Evolutionary conservation across 1,140 invertebrate genomes (phyloP).

Genomic region (Drosophila yakuba): DNA sequence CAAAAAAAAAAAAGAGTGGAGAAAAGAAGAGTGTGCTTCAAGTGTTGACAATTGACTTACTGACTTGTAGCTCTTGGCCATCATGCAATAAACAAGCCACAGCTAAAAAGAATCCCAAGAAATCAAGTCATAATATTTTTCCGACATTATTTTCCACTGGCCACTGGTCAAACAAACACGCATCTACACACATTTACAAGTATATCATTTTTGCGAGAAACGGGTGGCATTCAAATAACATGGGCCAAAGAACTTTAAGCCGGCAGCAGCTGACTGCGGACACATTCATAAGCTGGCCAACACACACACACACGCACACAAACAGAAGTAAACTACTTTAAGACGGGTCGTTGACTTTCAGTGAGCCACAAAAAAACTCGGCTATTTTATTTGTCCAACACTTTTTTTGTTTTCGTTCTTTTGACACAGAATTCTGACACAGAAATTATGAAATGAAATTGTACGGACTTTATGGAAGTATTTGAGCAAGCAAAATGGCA

Average conservation of each 20-base stretch:
- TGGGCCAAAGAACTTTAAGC: slow-evolving; percentile 50
- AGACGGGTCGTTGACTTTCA: slow-evolving; percentile 34
- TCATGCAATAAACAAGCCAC: slow-evolving; percentile 13
- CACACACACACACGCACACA: slow-evolving; percentile 3
- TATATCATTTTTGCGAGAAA: slow-evolving; percentile 19
- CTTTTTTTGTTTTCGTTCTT: background rate
- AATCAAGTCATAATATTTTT: slow-evolving; percentile 56
- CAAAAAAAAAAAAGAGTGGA: background rate
- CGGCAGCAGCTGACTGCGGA: slow-evolving; percentile 45
- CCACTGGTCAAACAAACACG: slow-evolving; percentile 29
- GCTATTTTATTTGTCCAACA: background rate
- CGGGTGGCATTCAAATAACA: slow-evolving; percentile 56
- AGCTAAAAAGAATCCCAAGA: slow-evolving; percentile 28
- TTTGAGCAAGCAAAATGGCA: slow-evolving; percentile 16
- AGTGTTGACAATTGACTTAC: slow-evolving; percentile 79
- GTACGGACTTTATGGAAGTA: slow-evolving; percentile 3
- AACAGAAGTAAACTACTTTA: slow-evolving; percentile 33
- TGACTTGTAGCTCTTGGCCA: slow-evolving; percentile 67
- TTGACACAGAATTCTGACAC: slow-evolving; percentile 3
- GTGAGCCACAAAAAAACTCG: slow-evolving; percentile 9
- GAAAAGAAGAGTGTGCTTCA: slow-evolving; percentile 47
- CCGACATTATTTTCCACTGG: slow-evolving; percentile 24
- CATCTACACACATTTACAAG: background rate
- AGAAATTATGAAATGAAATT: slow-evolving; percentile 9
- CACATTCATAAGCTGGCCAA: slow-evolving; percentile 54